phyloP scores from a whole-genome alignment of 2,113 vertebrate species.

The Lutjanus erythropterus region DNA sequence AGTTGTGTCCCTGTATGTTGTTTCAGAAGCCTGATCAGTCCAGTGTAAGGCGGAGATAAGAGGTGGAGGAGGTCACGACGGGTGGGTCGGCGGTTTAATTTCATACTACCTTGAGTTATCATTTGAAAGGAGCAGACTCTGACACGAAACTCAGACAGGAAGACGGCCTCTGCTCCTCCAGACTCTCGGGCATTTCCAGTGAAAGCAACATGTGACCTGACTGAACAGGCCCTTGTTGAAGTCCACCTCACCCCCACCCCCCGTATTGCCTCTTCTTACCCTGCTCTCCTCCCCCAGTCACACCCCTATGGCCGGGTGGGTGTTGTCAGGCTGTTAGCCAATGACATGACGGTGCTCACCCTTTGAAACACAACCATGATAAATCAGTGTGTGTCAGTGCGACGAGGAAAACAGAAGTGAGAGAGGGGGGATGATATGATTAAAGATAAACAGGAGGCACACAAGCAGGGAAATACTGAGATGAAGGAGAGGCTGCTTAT shows the following conservation, averaged over 20 bases:
- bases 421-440: background rate
- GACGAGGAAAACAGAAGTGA: constrained; percentile 24
- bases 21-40: background rate
- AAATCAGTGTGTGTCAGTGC: constrained; percentile 56
- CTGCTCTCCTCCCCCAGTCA: constrained; percentile 35
- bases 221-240: constrained; percentile 45
- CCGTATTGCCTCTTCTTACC: too few species aligned
- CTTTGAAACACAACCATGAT: constrained; percentile 71
- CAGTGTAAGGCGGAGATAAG: constrained; percentile 1
- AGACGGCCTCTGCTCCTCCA: background rate
- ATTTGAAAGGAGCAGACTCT: background rate
- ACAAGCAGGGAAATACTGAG: background rate
- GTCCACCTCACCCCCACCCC: too few species aligned
- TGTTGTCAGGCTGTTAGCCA: constrained; percentile 82
- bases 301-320: constrained; percentile 69
- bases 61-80: background rate
- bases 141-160: background rate
- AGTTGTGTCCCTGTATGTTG: background rate
- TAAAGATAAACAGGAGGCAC: constrained; percentile 16
- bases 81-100: background rate
- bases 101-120: background rate
- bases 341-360: constrained; percentile 63
- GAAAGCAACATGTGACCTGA: constrained; percentile 15
- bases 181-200: constrained; percentile 1
- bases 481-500: background rate